Percentiles rank a stretch among this genome's conserved stretches.
These are phyloP conservation scores for Cremastobaeus sp. DNA, from an alignment of 2,888 invertebrate genomes.

Conservation along the genomic window DNA sequence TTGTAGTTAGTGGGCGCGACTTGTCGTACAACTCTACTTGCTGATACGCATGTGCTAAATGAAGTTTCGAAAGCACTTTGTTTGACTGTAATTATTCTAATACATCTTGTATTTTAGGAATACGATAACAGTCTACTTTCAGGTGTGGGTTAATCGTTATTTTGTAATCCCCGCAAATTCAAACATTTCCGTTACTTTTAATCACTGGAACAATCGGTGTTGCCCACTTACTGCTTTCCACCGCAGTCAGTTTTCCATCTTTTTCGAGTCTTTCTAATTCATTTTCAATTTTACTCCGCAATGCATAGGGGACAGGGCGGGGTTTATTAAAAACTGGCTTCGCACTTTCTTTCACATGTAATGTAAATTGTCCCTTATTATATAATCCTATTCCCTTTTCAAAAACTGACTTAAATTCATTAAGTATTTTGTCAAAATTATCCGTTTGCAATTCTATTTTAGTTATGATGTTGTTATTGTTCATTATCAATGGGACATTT, in stretches of 20 bases:
- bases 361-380: constrained; percentile 36
- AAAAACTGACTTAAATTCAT: constrained; percentile 20
- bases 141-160: constrained; percentile 65
- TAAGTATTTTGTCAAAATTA: background rate
- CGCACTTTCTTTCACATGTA: constrained; percentile 25
- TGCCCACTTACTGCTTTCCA: constrained; percentile 44
- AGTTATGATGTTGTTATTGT: background rate
- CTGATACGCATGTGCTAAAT: constrained; percentile 69
- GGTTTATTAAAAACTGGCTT: constrained; percentile 50
- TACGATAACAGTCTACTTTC: constrained; percentile 63
- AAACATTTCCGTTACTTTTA: constrained; percentile 34
- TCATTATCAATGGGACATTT: background rate
- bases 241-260: constrained; percentile 17
- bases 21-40: constrained; percentile 69
- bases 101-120: constrained; percentile 66
- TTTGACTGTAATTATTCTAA: constrained; percentile 58
- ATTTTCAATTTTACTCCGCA: constrained; percentile 20
- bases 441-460: background rate
- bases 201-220: constrained; percentile 58
- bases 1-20: constrained; percentile 62
- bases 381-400: constrained; percentile 32
- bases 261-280: constrained; percentile 39
- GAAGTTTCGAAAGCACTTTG: constrained; percentile 61
- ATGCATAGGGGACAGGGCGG: constrained; percentile 37
- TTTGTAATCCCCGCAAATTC: constrained; percentile 65